phyloP scores from a whole-genome alignment of 2,888 invertebrate genomes.

The Dasysyrphus tricinctus region DNA sequence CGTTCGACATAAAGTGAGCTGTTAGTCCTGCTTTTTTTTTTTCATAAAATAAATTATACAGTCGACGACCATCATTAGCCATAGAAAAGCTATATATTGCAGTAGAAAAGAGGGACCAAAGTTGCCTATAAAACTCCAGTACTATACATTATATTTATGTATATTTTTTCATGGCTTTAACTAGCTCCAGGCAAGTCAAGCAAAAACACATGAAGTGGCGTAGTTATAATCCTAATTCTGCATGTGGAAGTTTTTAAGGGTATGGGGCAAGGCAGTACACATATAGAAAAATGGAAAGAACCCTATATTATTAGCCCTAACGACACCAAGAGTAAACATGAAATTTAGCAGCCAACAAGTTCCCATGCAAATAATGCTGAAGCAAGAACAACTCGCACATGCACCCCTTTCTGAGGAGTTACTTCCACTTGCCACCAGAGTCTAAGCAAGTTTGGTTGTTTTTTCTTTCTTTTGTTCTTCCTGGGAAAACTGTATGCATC shows the following conservation, averaged over 20 bases:
- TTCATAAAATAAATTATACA: conserved; percentile 36
- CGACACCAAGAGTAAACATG: conserved; percentile 59
- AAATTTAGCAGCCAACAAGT: conserved; percentile 53
- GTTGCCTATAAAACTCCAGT: conserved; percentile 16
- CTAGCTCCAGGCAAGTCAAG: conserved; percentile 22
- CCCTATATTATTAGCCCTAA: conserved; percentile 46
- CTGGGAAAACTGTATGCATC: conserved; percentile 23
- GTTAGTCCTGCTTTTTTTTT: conserved; percentile 4
- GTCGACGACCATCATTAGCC: conserved; percentile 36
- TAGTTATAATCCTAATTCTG: conserved; percentile 44
- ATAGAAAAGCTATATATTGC: not conserved
- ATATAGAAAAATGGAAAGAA: conserved; percentile 8
- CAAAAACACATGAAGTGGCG: conserved; percentile 40
- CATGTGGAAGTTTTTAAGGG: conserved; percentile 19
- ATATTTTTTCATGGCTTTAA: conserved; percentile 15
- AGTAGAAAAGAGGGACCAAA: conserved; percentile 3
- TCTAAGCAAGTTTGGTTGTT: conserved; percentile 14
- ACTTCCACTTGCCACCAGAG: conserved; percentile 22
- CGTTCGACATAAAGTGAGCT: conserved; percentile 32
- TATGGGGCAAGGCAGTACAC: conserved; percentile 1
- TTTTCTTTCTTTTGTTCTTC: conserved; percentile 16
- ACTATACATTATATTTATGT: not conserved
- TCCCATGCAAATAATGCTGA: conserved; percentile 31
- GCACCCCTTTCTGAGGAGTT: not conserved
- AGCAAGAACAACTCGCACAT: not conserved